These are phyloP conservation scores for Semnornis frantzii DNA, from an alignment of 2,113 vertebrate genomes.

Conservation along the genomic window DNA sequence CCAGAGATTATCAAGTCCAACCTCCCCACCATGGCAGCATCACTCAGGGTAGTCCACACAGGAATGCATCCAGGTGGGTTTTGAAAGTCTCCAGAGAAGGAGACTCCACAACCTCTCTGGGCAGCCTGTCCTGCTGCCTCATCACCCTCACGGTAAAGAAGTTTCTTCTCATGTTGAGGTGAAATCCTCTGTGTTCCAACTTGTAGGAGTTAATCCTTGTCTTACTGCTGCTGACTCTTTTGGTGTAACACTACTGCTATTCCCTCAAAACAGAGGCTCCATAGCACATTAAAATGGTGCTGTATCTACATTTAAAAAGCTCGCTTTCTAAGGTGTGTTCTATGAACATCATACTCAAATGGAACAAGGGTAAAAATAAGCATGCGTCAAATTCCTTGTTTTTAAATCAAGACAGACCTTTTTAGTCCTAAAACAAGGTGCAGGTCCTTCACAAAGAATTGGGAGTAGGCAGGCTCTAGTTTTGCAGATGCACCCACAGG, in stretches of 20 bases:
- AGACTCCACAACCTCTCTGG: too few relatives aligned
- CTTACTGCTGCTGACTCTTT: not conserved
- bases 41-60: too few relatives aligned
- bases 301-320: not conserved
- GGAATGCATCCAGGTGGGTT: too few relatives aligned
- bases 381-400: not conserved
- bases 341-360: not conserved
- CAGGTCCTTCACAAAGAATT: accelerated
- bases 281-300: not conserved
- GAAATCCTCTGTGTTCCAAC: too few relatives aligned
- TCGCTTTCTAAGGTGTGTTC: not conserved
- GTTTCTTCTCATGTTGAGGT: too few relatives aligned
- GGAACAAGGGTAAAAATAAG: not conserved
- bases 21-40: too few relatives aligned
- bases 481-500: not conserved
- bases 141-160: too few relatives aligned
- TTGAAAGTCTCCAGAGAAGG: too few relatives aligned
- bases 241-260: not conserved
- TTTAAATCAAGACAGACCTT: not conserved
- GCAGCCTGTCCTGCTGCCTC: too few relatives aligned
- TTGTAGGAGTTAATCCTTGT: too few relatives aligned
- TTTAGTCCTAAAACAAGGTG: not conserved
- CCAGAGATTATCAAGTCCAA: too few relatives aligned
- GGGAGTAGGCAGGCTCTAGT: not conserved
- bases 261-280: not conserved